Evolutionary conservation across 1,140 invertebrate genomes (phyloP).

Genomic region (Drosophila miranda): DNA sequence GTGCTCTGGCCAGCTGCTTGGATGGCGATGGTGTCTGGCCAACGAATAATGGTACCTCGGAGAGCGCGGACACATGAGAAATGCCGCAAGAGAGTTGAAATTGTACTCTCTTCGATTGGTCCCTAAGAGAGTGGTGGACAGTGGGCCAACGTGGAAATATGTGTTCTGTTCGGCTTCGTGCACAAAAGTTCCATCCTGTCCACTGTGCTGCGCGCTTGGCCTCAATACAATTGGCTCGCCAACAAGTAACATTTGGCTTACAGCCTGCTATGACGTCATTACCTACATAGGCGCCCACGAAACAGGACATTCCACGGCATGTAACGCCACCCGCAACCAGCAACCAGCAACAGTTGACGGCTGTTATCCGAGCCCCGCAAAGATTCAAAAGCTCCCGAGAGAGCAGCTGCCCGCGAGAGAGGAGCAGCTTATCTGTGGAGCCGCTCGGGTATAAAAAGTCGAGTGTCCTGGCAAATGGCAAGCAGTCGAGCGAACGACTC

Average conservation of each 20-base stretch:
- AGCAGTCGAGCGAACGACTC: slow-evolving; percentile 73
- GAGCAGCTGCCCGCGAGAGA: slow-evolving; percentile 3
- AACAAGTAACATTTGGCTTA: slow-evolving; percentile 44
- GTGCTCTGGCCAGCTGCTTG: slow-evolving; percentile 32
- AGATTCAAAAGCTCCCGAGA: slow-evolving; percentile 31
- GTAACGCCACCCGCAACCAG: slow-evolving; percentile 62
- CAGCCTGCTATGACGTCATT: slow-evolving; percentile 68
- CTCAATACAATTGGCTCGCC: slow-evolving; percentile 46
- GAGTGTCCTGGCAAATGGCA: slow-evolving; percentile 36
- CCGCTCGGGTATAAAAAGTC: slow-evolving; percentile 57
- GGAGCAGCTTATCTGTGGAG: slow-evolving; percentile 19
- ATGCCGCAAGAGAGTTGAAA: slow-evolving; percentile 58
- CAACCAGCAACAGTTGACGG: slow-evolving; percentile 73
- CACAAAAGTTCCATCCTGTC: neutral
- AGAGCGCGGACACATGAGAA: slow-evolving; percentile 59
- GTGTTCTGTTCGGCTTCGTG: no score
- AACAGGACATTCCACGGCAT: slow-evolving; percentile 40
- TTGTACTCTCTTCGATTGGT: slow-evolving; percentile 56
- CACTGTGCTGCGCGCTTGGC: slow-evolving; percentile 55
- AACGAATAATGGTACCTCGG: slow-evolving; percentile 41
- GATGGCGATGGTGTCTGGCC: slow-evolving; percentile 13
- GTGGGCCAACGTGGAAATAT: slow-evolving; percentile 12
- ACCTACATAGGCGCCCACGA: slow-evolving; percentile 59
- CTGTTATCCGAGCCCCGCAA: slow-evolving; percentile 40
- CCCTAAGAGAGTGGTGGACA: slow-evolving; percentile 45